phyloP scores from a whole-genome alignment of 2,797 vertebrate species.

The Rhodeus uyekii region DNA sequence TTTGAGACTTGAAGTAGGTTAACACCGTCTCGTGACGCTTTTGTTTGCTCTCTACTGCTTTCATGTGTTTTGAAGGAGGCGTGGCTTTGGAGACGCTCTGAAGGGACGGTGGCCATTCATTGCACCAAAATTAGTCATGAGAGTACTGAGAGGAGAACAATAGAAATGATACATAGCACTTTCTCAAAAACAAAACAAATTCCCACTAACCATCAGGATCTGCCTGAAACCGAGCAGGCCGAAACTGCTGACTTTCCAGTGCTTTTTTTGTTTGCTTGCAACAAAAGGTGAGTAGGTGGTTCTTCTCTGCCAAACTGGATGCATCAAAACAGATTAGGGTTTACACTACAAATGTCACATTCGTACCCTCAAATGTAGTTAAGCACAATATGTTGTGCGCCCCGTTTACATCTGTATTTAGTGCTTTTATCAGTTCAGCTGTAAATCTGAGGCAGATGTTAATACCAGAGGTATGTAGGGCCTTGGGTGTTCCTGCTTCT shows the following conservation, averaged over 20 bases:
- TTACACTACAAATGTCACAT: not conserved
- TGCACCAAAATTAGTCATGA: not conserved
- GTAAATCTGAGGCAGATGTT: slow-evolving; percentile 23
- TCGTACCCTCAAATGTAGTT: not conserved
- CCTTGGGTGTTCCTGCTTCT: slow-evolving; percentile 1
- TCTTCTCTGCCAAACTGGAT: not conserved
- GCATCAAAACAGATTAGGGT: not conserved
- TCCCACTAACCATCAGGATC: slow-evolving; percentile 24
- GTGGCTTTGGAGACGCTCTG: no score
- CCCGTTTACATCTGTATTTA: not conserved
- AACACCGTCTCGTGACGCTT: no score
- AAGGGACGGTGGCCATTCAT: no score
- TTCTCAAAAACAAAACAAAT: slow-evolving; percentile 22
- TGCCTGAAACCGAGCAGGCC: slow-evolving; percentile 35
- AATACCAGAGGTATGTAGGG: not conserved
- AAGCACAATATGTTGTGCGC: not conserved
- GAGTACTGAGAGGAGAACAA: not conserved
- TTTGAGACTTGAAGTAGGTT: no score
- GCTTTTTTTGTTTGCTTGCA: not conserved
- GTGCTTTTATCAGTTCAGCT: not conserved
- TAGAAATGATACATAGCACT: not conserved
- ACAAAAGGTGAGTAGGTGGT: not conserved
- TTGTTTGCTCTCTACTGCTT: no score
- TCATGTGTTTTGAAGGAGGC: no score
- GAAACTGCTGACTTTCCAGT: slow-evolving; percentile 17